Evolutionary conservation across 2,888 invertebrate genomes (phyloP).

Genomic region (Boloria euphrosyne): DNA sequence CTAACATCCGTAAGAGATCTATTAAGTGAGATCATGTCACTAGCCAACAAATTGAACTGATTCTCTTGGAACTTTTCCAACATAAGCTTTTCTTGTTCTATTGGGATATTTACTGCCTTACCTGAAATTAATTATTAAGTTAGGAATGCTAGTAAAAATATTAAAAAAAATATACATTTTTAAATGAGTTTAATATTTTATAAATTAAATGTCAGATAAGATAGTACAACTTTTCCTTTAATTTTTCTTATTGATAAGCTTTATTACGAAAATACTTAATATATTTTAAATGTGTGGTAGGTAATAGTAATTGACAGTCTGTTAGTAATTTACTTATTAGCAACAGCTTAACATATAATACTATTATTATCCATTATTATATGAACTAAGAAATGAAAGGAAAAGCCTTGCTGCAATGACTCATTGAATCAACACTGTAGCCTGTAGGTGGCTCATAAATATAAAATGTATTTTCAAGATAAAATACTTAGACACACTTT

Average conservation of each 20-base stretch:
- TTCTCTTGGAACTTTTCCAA: constrained; percentile 98
- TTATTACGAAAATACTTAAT: too few species aligned
- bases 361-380: constrained; percentile 1
- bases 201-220: too few species aligned
- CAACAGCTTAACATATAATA: too few species aligned
- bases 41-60: constrained; percentile 98
- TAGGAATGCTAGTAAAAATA: background rate
- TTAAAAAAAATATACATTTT: too few species aligned
- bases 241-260: too few species aligned
- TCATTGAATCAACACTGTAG: constrained; percentile 11
- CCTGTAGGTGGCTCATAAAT: constrained; percentile 4
- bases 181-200: too few species aligned
- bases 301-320: too few species aligned
- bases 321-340: too few species aligned
- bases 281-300: too few species aligned
- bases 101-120: constrained; percentile 93
- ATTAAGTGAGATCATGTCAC: constrained; percentile 98
- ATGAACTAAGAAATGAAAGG: constrained; percentile 24
- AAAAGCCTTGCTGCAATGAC: constrained; percentile 25
- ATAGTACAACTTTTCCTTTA: too few species aligned
- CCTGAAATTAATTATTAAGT: constrained; percentile 53
- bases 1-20: constrained; percentile 96
- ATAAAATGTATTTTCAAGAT: background rate
- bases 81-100: constrained; percentile 92
- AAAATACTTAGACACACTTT: too few species aligned